Evolutionary conservation across 2,113 vertebrate species (phyloP), one percentile per base, ranked within the genome.

Genomic region (Rhadina sibilatrix): DNA sequence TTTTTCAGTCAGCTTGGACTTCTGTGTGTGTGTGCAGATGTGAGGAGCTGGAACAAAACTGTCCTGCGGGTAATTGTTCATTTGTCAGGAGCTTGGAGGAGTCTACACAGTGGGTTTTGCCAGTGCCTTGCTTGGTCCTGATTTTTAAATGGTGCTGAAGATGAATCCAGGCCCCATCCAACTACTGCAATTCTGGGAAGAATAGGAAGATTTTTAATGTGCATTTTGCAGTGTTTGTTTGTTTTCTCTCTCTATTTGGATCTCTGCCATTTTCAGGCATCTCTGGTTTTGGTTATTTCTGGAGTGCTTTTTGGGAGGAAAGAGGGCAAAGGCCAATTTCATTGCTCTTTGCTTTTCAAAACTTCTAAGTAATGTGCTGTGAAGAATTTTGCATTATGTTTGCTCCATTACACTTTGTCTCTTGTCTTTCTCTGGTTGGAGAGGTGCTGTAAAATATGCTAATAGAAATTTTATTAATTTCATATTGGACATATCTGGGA

Each of bases 341-440:
- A 22, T 83, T 89, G 15, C 22, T 80, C 50, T 82, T 52, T 44
- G 19, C 17, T 70, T 94, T 86, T 47, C 46, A 71, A 90, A 90
- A 17, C 11, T 38, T 75, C 68, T 83, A 68, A 90, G 53, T 50
- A 59, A 66, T 86, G 31, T 68, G 25, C 35, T 66, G 53, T 76
- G 53, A 76, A 95, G 85, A 83, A 74, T 94, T 92, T 80, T 87
- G 30, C 47, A 37, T 92, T 90, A 66, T 49, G 27, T 91, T 93
- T 92, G 57, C 72, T 89, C 52, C 50, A 18, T 89, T 96, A 49
- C 0, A 0, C 9, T 65, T 84, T 53, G 40, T 61, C 9, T 72
- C 37, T 63, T 70, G 31, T 28, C n/a, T 52, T 94, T 72, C 24
- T 72, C 0, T 54, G 25, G 37, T 60, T 69, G 57, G 30, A 57